phyloP scores from a whole-genome alignment of 2,113 vertebrate genomes.

The Kryptolebias marmoratus region DNA sequence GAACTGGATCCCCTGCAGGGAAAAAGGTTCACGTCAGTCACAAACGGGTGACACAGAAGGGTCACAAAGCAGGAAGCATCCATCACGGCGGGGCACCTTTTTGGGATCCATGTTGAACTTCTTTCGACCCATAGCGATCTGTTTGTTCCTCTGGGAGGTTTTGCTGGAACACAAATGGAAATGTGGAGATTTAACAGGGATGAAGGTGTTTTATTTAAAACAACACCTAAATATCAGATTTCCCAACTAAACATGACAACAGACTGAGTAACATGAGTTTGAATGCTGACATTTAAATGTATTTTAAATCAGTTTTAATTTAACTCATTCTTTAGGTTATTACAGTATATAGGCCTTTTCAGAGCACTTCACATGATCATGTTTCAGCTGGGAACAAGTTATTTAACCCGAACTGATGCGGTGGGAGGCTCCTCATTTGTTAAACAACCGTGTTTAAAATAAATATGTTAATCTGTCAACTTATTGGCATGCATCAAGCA shows the following conservation, averaged over 20 bases:
- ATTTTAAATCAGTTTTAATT: no score
- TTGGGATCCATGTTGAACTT: slow-evolving; percentile 99
- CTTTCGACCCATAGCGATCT: slow-evolving; percentile 97
- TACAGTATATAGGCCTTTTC: no score
- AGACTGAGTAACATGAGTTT: no score
- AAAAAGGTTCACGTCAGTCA: slow-evolving; percentile 19
- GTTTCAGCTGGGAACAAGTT: no score
- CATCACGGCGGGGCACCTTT: slow-evolving; percentile 82
- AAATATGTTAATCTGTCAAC: no score
- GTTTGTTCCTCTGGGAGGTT: slow-evolving; percentile 96
- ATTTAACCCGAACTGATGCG: no score
- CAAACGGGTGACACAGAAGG: slow-evolving; percentile 14
- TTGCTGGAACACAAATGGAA: slow-evolving; percentile 82
- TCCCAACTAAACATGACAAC: neutral
- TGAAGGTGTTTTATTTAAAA: neutral
- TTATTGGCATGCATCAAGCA: no score
- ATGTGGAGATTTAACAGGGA: neutral
- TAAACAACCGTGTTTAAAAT: no score
- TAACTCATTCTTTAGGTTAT: no score
- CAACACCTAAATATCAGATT: neutral
- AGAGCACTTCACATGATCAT: no score
- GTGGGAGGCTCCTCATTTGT: no score
- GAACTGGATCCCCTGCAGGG: slow-evolving; percentile 92
- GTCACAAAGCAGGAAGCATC: slow-evolving; percentile 7
- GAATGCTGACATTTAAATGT: no score